Conservation (phyloP, 2,888 invertebrate species). For the Acrocyrtus sp. region DNA sequence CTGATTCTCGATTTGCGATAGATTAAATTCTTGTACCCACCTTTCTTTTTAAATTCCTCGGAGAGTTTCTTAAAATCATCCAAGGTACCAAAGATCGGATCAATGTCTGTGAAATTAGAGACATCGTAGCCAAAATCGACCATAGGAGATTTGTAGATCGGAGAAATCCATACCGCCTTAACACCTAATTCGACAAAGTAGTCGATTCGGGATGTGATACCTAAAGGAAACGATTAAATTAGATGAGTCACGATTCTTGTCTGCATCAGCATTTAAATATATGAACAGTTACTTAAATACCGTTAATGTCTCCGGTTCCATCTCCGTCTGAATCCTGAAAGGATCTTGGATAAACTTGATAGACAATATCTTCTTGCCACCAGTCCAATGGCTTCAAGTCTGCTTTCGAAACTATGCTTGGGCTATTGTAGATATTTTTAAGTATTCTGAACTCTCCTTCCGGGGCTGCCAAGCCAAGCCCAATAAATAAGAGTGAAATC, state of each 20-base stretch:
- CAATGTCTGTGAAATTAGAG: constrained; percentile 78
- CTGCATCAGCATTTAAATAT: too few relatives aligned
- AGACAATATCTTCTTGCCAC: constrained; percentile 84
- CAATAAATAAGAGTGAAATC: too few relatives aligned
- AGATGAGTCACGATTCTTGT: too few relatives aligned
- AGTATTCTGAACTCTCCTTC: too few relatives aligned
- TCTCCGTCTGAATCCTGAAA: constrained; percentile 86
- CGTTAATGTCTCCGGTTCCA: constrained; percentile 84
- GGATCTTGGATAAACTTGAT: constrained; percentile 87
- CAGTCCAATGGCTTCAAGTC: too few relatives aligned
- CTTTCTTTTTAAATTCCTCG: constrained; percentile 67
- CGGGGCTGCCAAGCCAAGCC: too few relatives aligned
- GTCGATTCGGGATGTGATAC: constrained; percentile 66
- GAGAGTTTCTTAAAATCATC: constrained; percentile 77
- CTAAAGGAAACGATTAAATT: too few relatives aligned
- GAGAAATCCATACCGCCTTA: constrained; percentile 84
- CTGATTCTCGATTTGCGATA: too few relatives aligned
- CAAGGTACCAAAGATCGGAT: constrained; percentile 79
- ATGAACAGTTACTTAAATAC: too few relatives aligned
- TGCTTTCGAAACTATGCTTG: too few relatives aligned
- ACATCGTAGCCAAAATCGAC: constrained; percentile 90
- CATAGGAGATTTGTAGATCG: constrained; percentile 86
- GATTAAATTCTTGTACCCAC: constrained; percentile 71
- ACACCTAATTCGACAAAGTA: constrained; percentile 78
- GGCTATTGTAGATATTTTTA: too few relatives aligned